Evolutionary conservation across 2,113 vertebrate species (phyloP).

Genomic region (Thinocorus orbignyianus): DNA sequence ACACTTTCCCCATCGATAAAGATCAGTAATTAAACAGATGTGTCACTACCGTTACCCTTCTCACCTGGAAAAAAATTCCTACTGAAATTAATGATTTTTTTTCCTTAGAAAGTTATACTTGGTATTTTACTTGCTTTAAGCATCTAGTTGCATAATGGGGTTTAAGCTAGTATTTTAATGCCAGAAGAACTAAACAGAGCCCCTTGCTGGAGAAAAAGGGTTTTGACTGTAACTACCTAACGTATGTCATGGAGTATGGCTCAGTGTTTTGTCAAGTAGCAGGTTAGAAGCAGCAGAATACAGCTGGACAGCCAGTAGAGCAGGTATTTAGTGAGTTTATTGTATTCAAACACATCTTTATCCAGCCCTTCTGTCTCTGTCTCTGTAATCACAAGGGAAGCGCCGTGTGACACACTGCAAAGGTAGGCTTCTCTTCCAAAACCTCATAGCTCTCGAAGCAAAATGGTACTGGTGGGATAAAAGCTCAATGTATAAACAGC

Average conservation of each 20-base stretch:
- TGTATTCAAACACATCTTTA: constrained; percentile 76
- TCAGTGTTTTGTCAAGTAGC: background rate
- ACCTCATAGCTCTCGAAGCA: constrained; percentile 76
- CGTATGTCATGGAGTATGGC: background rate
- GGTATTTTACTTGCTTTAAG: background rate
- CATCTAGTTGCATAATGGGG: background rate
- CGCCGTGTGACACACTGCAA: constrained; percentile 98
- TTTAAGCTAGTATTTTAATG: background rate
- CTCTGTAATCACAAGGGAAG: constrained; percentile 95
- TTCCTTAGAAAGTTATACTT: background rate
- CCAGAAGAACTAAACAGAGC: background rate
- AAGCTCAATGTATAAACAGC: background rate
- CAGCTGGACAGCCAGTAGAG: background rate
- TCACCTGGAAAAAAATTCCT: background rate
- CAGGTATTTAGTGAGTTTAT: constrained; percentile 62
- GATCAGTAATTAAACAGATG: background rate
- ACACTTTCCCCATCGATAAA: background rate
- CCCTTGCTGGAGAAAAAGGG: background rate
- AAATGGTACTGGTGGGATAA: constrained; percentile 35
- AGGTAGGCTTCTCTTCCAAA: constrained; percentile 86
- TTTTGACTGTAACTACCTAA: background rate
- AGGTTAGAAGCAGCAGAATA: background rate
- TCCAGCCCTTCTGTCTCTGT: constrained; percentile 91
- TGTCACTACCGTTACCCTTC: background rate
- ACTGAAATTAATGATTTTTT: background rate